Base-by-base conservation (phyloP, 1,140 invertebrate species). In the Proales similis region DNA sequence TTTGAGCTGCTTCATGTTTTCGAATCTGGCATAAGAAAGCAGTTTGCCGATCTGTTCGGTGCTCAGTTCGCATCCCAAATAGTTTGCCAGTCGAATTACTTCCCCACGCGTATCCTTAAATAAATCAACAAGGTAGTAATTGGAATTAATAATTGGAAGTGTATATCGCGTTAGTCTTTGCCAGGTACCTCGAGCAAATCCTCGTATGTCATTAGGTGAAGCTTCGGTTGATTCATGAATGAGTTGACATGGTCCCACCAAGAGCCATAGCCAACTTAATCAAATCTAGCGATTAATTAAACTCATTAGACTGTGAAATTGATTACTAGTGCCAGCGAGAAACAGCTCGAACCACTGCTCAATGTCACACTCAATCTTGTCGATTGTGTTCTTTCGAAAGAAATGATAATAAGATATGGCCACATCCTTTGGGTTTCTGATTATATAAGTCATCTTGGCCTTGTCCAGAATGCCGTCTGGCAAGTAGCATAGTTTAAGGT, bases 341-440 rank as follows among this genome's bases (percentile, higher is more conserved):
- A 42, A 53, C 7, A 45, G 9, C 20, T 29, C 33, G 32, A 43
- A n/a, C 14, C 51, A 53, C 20, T 57, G 14, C 45, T 47, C 24
- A 64, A 47, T 33, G 45, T 24, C 61, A 12, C 22, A 33, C 17
- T 30, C 33, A 47, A 39, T 45, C 11, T 43, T n/a, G 6, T 27
- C 22, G 22, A 30, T 17, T 19, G 57, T 45, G n/a, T 29, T 42
- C 3, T 61, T 32, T 17, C 48, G 62, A 1, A 38, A 33, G 69
- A 91, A 90, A 72, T 93, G 84, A 70, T 86, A 94, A 70, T 86
- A 91, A 0, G 89, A 93, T 0, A 95, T 88, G 43, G 86, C 86
- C 63, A 86, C 83, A 70, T 96, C 91, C 74, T 94, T 95, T 1
- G 91, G 89, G 77, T 95, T 92, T 45, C 92, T 81, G 0, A 86